Evolutionary conservation across 2,888 invertebrate genomes (phyloP).

Genomic region (Teinopalpus imperialis): DNA sequence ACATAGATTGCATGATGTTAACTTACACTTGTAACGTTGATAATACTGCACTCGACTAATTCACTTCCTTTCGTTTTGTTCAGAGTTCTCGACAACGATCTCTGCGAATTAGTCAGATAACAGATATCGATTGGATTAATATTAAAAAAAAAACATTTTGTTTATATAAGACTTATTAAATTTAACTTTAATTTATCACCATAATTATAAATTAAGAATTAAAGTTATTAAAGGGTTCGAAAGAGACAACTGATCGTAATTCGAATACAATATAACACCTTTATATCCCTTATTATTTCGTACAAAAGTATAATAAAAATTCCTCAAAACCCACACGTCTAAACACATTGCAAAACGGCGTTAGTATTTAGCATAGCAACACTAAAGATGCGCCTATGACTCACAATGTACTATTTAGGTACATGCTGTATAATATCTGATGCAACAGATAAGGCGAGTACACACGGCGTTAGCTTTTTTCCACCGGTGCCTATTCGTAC

Average conservation of each 20-base stretch:
- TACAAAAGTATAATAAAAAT: too few relatives aligned
- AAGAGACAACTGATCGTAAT: too few relatives aligned
- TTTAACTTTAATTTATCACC: too few relatives aligned
- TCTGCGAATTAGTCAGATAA: background rate
- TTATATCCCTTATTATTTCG: too few relatives aligned
- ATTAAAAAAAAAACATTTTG: too few relatives aligned
- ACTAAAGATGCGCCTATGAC: slow-evolving; percentile 26
- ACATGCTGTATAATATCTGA: slow-evolving; percentile 68
- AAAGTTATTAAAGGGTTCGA: too few relatives aligned
- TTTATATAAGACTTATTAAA: too few relatives aligned
- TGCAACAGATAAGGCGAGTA: slow-evolving; percentile 76
- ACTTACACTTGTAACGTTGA: slow-evolving; percentile 12
- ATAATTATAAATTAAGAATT: too few relatives aligned
- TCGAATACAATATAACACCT: too few relatives aligned
- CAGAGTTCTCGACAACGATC: background rate
- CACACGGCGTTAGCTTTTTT: slow-evolving; percentile 58
- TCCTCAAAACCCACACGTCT: too few relatives aligned
- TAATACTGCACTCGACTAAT: slow-evolving; percentile 17
- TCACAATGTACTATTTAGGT: slow-evolving; percentile 20
- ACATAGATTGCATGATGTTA: slow-evolving; percentile 10
- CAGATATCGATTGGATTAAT: background rate
- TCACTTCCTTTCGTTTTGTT: slow-evolving; percentile 4
- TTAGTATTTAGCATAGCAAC: slow-evolving; percentile 14
- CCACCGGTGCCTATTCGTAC: slow-evolving; percentile 65
- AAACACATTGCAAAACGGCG: background rate